Evolutionary conservation across 2,888 invertebrate species (phyloP).

Genomic region (Folsomia candida): DNA sequence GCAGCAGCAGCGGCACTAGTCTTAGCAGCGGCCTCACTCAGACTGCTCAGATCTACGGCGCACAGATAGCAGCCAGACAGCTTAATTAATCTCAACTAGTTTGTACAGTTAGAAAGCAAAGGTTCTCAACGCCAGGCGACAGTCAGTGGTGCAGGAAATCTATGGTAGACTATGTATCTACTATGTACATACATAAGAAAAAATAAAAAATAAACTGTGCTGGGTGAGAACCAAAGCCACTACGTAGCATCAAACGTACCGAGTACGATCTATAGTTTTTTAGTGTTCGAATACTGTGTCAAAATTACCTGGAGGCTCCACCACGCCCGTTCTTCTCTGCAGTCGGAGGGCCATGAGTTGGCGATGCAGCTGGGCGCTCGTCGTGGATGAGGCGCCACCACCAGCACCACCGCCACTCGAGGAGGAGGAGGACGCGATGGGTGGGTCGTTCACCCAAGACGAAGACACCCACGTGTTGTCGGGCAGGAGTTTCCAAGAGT

Average conservation of each 20-base stretch:
- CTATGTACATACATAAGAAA: background rate
- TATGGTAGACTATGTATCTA: no score
- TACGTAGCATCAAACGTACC: background rate
- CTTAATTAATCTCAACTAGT: background rate
- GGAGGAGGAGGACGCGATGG: background rate
- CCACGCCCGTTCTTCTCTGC: constrained; percentile 43
- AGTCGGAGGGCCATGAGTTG: constrained; percentile 49
- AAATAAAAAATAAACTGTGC: background rate
- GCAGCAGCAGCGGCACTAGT: background rate
- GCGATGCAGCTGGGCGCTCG: constrained; percentile 43
- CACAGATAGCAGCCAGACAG: background rate
- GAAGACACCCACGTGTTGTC: constrained; percentile 23
- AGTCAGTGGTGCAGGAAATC: no score
- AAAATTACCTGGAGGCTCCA: constrained; percentile 43
- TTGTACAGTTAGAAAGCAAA: background rate
- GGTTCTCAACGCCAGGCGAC: background rate
- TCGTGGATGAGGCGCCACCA: background rate
- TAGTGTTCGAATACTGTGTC: no score
- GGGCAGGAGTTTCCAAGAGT: constrained; percentile 44
- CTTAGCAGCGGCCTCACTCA: constrained; percentile 19
- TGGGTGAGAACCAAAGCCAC: background rate
- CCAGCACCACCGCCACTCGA: background rate
- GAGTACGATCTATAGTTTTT: no score
- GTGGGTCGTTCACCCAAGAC: constrained; percentile 14
- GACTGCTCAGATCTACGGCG: constrained; percentile 19